phyloP scores from a whole-genome alignment of 30 jellyfish, hydroid and myxozoan species.

The Sanderia malayensis region DNA sequence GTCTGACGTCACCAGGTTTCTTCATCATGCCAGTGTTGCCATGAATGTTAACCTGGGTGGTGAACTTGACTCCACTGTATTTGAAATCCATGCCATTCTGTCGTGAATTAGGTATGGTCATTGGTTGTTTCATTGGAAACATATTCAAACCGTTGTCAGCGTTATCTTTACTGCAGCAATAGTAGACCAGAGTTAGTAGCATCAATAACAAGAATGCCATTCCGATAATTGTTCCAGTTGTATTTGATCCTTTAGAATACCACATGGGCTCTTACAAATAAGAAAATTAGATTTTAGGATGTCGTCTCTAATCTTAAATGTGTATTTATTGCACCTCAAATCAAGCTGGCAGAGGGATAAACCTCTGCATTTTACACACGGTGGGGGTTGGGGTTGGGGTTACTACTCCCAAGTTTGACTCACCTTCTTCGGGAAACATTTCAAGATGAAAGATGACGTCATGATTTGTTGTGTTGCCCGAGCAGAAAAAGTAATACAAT shows the following conservation, averaged over 20 bases:
- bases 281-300: too few relatives aligned
- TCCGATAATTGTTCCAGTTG: conserved; percentile 44
- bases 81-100: neutral
- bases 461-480: conserved; percentile 4
- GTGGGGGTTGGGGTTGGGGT: too few relatives aligned
- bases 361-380: neutral
- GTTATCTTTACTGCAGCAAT: conserved; percentile 41
- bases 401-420: too few relatives aligned
- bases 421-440: conserved; percentile 19
- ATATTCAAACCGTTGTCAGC: conserved; percentile 16
- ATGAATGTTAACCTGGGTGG: conserved; percentile 20
- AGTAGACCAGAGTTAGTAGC: conserved; percentile 26
- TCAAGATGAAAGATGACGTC: conserved; percentile 15
- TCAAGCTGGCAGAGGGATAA: neutral
- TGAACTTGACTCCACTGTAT: conserved; percentile 28
- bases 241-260: conserved; percentile 10
- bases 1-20: conserved; percentile 19
- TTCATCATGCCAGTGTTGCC: conserved; percentile 4
- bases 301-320: neutral
- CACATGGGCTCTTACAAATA: conserved; percentile 7
- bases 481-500: conserved; percentile 6
- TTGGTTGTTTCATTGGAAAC: conserved; percentile 2
- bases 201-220: conserved; percentile 17
- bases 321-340: neutral
- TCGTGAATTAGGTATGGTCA: neutral